Percentiles rank a stretch among this genome's conserved stretches.
phyloP scores from a whole-genome alignment of 1,140 invertebrate species.

The Pristionchus pacificus region DNA sequence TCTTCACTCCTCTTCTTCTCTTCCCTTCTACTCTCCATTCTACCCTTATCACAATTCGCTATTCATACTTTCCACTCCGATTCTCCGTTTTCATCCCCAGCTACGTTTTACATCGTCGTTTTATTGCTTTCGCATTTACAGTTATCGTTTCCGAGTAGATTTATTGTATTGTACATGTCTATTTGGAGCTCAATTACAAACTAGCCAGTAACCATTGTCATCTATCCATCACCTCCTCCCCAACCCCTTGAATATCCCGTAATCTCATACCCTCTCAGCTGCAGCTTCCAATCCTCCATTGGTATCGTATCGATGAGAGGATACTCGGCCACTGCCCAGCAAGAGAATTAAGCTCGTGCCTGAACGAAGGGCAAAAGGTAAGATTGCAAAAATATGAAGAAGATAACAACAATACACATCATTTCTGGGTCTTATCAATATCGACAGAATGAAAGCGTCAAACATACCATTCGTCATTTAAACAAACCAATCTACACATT shows the following conservation, averaged over 20 bases:
- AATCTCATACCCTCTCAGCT: neutral
- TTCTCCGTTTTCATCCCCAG: too few species aligned
- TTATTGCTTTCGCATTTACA: too few species aligned
- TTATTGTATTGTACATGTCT: too few species aligned
- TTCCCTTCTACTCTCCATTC: neutral
- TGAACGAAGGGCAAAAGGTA: neutral
- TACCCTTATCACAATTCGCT: neutral
- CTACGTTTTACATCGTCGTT: too few species aligned
- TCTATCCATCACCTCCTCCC: neutral
- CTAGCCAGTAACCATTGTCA: too few species aligned
- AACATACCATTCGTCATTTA: too few species aligned
- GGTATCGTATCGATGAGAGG: neutral
- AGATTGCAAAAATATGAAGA: neutral
- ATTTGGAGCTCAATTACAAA: too few species aligned
- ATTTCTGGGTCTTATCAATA: too few species aligned
- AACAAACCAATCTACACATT: neutral
- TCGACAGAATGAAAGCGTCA: too few species aligned
- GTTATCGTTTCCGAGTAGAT: too few species aligned
- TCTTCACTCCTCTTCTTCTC: neutral
- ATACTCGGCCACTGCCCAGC: neutral
- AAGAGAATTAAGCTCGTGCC: neutral
- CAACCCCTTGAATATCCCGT: neutral
- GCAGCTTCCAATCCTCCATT: neutral
- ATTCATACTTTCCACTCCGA: too few species aligned
- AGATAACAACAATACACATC: too few species aligned